Evolutionary conservation across 2,113 vertebrate genomes (phyloP), one percentile per base, ranked within the genome.

Genomic region (Rhinoptilus africanus): DNA sequence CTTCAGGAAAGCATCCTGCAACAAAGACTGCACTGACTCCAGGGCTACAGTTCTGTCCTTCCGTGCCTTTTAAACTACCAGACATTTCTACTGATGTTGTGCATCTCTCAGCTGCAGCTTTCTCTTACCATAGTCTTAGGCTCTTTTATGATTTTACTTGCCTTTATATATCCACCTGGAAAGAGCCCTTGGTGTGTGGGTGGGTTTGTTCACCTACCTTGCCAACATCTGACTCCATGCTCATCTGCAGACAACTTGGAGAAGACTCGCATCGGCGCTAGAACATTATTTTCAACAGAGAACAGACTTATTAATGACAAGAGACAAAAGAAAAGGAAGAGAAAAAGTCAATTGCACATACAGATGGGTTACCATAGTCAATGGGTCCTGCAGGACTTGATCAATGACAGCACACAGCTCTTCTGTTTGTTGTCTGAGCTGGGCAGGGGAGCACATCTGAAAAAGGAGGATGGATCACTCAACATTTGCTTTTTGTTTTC

Each of bases 331-430:
- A 37, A 78, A 83, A 57, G n/a, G 3, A 95, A 97, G 60, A 83
- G 23, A 93, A 57, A 60, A 78, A 85, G 56, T 91, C 83, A 74
- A 13, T 89, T 80, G 32, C 92, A 54, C 14, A 30, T n/a, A 75
- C 21, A 96, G 89, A 67, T 64, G 48, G 72, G 88, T 98, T 98
- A 99, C 99, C 97, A 96, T 96, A 86, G 98, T 97, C 95, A 97
- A 88, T 1, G 99, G 98, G 63, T 99, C 98, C 93, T 98, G 98
- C 88, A 99, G 94, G 86, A 99, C 98, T 97, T 99, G 98, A 97
- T 99, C 99, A 95, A 99, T 99, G 63, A 97, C 98, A 50, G 99
- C 98, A 91, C 99, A 99, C 53, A 99, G 95, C 89, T 99, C 99
- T 96, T 99, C 98, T 17, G 99, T 99, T 97, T 99, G 98, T 92